Evolutionary conservation across 2,797 vertebrate species (phyloP), one percentile per base, ranked within the genome.

Genomic region (Acrocephalus scirpaceus): DNA sequence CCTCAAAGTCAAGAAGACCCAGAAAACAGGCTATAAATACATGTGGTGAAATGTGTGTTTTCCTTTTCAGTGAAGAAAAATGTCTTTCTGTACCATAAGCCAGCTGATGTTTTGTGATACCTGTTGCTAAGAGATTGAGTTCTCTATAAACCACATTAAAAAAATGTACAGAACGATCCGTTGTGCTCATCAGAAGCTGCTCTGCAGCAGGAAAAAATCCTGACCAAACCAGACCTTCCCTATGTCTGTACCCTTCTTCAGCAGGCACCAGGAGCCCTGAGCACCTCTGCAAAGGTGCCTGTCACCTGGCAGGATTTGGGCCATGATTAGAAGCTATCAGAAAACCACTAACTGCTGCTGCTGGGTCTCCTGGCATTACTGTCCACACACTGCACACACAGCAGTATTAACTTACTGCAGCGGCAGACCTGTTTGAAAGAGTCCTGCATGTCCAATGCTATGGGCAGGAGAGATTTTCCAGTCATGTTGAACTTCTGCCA

Each of bases 1-100:
- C 47, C 71, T 79, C 25, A 22, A 93, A 95, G 92, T 89, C 84
- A 95, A 80, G 92, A 95, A 94, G 96, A 94, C 90, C 69, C 88
- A 94, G 88, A 83, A 89, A 38, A 62, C 50, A 77, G 54, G 67
- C 96, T 97, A 96, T 95, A 97, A 96, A 96, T 96, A 97, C 57
- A 89, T 21, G 74, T 0, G 16, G 86, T 0, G 1, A 93, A 95
- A 93, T 0, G 6, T 29, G 26, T 79, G 83, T 87, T 96, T 87
- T 85, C 80, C 61, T 92, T 95, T 62, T 42, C 65, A 87, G 54
- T 29, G 61, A 92, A 94, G 80, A 93, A 74, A 91, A 94, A 56
- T 0, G 1, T 77, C 90, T 88, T 92, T 93, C 84, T 95, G 90
- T 89, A 89, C 78, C 66, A 73, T 77, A 81, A 94, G 84, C 89